A percentile compares a stretch with the other conserved stretches of the same genome.
Conservation (phyloP, 2,797 vertebrate species). For the Megalops cyprinoides region DNA sequence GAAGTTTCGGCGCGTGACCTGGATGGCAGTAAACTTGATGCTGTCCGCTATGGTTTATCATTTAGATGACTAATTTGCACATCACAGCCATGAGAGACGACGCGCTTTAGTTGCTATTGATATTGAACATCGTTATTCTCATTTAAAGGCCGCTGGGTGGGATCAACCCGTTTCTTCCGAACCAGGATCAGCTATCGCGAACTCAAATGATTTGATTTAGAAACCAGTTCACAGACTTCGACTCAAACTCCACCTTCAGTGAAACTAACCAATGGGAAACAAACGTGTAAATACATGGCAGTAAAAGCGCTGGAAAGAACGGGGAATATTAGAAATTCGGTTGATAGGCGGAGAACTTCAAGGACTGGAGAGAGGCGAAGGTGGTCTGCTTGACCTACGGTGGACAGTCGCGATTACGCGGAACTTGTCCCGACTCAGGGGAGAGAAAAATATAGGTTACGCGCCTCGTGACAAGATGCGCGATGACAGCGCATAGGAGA, state of each 20-base stretch:
- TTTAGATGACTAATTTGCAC: too few species aligned
- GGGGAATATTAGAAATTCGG: slow-evolving; percentile 21
- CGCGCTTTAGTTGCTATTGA: slow-evolving; percentile 8
- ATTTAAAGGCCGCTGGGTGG: background rate
- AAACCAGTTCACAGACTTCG: slow-evolving; percentile 47
- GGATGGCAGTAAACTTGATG: too few species aligned
- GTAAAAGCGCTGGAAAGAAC: slow-evolving; percentile 3
- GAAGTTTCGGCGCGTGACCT: slow-evolving; percentile 11
- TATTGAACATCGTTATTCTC: slow-evolving; percentile 9
- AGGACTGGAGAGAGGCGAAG: background rate
- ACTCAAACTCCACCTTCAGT: slow-evolving; percentile 68
- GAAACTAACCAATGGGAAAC: slow-evolving; percentile 62
- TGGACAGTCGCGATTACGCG: background rate
- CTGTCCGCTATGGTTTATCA: too few species aligned
- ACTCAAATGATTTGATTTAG: slow-evolving; percentile 47
- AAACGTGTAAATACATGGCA: slow-evolving; percentile 30
- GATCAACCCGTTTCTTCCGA: slow-evolving; percentile 25
- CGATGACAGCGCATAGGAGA: too few species aligned
- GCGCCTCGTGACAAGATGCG: too few species aligned
- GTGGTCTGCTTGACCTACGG: too few species aligned
- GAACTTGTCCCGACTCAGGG: too few species aligned
- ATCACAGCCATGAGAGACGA: too few species aligned
- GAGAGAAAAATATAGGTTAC: too few species aligned
- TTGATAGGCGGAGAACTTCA: slow-evolving; percentile 16
- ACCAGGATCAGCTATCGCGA: slow-evolving; percentile 42